phyloP scores from a whole-genome alignment of 2,113 vertebrate genomes.

The Rousettus leschenaultii region DNA sequence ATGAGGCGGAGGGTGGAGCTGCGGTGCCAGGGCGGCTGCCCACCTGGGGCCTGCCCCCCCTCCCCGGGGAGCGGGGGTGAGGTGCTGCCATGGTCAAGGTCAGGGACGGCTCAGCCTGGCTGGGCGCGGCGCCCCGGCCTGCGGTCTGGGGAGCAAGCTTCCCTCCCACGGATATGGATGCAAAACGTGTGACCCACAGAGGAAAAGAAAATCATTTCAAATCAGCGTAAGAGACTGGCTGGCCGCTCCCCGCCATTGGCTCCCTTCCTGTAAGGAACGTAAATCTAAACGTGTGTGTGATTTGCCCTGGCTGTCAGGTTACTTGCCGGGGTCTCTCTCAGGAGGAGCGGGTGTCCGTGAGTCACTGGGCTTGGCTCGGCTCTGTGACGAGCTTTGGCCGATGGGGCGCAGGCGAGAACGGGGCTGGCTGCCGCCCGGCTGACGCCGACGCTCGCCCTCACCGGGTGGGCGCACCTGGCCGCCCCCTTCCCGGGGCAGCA shows the following conservation, averaged over 20 bases:
- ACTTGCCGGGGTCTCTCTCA: not conserved
- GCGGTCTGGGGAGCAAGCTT: not conserved
- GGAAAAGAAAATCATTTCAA: not conserved
- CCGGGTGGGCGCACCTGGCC: too few relatives aligned
- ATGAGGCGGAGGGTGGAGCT: too few relatives aligned
- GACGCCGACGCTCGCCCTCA: not conserved
- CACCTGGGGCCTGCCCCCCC: too few relatives aligned
- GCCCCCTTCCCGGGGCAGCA: too few relatives aligned
- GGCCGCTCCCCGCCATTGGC: too few relatives aligned
- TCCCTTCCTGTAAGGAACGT: not conserved
- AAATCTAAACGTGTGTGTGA: too few relatives aligned
- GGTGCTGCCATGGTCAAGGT: too few relatives aligned
- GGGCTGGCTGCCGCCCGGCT: too few relatives aligned
- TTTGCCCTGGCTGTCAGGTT: not conserved
- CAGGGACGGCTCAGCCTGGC: not conserved
- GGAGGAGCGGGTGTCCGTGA: not conserved
- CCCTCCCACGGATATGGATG: not conserved
- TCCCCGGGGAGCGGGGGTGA: too few relatives aligned
- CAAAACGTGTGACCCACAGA: not conserved
- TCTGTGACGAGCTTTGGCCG: not conserved
- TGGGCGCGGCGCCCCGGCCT: not conserved
- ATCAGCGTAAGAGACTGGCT: too few relatives aligned
- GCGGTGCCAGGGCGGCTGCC: too few relatives aligned
- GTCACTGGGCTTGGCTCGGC: not conserved
- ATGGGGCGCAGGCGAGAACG: too few relatives aligned